Evolutionary conservation across 2,888 invertebrate species (phyloP), one percentile per base, ranked within the genome.

Genomic region (Acronicta leporina): DNA sequence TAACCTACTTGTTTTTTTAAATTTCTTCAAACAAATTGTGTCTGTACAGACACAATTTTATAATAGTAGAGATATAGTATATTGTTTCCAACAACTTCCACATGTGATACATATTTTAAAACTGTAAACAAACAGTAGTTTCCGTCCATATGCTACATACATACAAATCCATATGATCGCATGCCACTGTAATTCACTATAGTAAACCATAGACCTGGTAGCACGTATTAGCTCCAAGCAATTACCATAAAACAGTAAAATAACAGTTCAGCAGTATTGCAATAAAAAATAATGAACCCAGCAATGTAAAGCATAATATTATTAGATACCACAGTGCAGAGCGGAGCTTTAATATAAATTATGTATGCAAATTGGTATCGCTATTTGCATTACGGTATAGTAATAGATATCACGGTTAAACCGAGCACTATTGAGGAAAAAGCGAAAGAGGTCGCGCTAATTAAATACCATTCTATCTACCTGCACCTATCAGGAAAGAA

Each of bases 211-310:
- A 11, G 11, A 30, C 30, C 11, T 33, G 33, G 4, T 33, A 38
- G 5, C n/a, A n/a, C 13, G n/a, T n/a, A 38, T 38, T n/a, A 38
- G 38, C n/a, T n/a, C n/a, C 6, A 50, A 41, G 14, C 55, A 33
- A 50, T 56, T 11, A 69, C 11, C 8, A 40, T 49, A 49, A 49
- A 63, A 25, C 47, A 51, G 13, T 44, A 42, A 51, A 71, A 52
- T 43, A 48, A 42, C 49, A 42, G 16, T 44, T 30, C 11, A 43
- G 51, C 42, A 13, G 16, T 20, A 41, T 38, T 52, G 60, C 44
- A 52, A 27, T 71, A 55, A 71, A 71, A 52, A 15, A 30, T 58
- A 55, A 59, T 65, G 71, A 51, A 54, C 38, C 38, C 38, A 43
- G 15, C 27, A 10, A 16, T 33, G 35, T 25, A 15, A 53, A 70